Evolutionary conservation across 2,888 invertebrate genomes (phyloP).

Genomic region (Galeopsomyia nigrocyanea): DNA sequence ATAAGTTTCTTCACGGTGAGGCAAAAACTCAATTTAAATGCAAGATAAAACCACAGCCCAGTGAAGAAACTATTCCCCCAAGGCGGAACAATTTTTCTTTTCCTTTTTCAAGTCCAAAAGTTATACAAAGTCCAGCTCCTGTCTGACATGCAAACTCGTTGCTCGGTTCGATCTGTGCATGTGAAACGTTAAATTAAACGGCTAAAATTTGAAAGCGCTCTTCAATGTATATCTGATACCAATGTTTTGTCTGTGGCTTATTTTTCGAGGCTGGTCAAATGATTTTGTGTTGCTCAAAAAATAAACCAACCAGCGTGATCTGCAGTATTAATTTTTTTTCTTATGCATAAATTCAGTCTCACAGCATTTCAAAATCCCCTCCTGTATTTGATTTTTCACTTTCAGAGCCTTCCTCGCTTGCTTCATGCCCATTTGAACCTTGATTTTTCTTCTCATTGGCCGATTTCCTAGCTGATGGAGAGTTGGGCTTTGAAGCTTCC

Average conservation of each 20-base stretch:
- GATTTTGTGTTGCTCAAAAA: constrained; percentile 23
- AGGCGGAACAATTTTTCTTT: constrained; percentile 13
- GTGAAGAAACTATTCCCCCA: constrained; percentile 12
- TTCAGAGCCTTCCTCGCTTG: constrained; percentile 74
- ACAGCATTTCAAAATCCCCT: constrained; percentile 90
- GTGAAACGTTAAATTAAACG: constrained; percentile 5
- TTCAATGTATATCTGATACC: constrained; percentile 1
- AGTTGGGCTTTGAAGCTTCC: constrained; percentile 48
- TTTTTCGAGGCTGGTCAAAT: constrained; percentile 14
- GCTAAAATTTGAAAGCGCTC: constrained; percentile 2
- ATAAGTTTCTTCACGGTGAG: constrained; percentile 32
- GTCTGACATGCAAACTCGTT: constrained; percentile 12
- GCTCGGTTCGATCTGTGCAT: constrained; percentile 1
- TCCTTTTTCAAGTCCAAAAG: constrained; percentile 7
- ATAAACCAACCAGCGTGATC: constrained; percentile 22
- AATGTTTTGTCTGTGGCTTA: constrained; percentile 6
- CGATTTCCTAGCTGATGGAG: constrained; percentile 50
- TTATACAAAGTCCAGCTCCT: constrained; percentile 9
- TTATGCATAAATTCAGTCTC: constrained; percentile 43
- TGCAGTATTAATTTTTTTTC: constrained; percentile 14
- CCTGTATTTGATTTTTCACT: constrained; percentile 88
- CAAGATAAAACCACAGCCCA: constrained; percentile 25
- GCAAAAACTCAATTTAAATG: constrained; percentile 30
- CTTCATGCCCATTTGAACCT: constrained; percentile 59
- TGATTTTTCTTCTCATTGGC: constrained; percentile 49